Conservation (phyloP, 2,113 vertebrate genomes). For the Lichenostomus cassidix region DNA sequence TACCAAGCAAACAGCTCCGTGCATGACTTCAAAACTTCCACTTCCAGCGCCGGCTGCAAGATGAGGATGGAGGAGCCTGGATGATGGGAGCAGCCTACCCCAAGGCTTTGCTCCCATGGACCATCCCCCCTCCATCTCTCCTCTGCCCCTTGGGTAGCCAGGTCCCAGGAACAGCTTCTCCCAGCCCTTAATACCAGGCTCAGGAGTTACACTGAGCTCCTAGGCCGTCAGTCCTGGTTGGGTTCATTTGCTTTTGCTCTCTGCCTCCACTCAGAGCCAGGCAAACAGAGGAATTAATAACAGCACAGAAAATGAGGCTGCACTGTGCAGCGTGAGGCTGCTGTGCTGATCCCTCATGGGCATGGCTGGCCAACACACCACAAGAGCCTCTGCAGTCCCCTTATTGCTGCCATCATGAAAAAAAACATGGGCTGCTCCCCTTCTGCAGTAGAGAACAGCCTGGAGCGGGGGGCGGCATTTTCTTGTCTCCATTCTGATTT, state of each 20-base stretch:
- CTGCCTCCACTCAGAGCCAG: not conserved
- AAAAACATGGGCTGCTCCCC: not conserved
- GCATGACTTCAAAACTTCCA: conserved; percentile 56
- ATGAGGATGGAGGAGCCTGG: not conserved
- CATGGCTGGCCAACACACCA: not conserved
- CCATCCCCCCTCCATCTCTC: not conserved
- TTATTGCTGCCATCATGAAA: not conserved
- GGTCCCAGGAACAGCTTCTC: not conserved
- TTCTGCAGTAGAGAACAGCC: not conserved
- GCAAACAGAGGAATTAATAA: not conserved
- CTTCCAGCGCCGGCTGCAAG: not conserved
- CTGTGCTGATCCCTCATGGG: not conserved
- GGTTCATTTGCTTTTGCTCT: not conserved
- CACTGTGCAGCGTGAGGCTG: accelerated
- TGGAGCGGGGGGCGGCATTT: not conserved
- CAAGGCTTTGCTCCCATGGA: not conserved
- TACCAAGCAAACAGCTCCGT: conserved; percentile 50
- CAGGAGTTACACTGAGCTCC: not conserved
- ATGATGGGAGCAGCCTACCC: not conserved
- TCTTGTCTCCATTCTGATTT: not conserved
- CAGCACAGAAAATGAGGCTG: not conserved
- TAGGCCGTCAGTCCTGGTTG: not conserved
- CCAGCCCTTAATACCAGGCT: not conserved
- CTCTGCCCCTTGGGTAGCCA: not conserved
- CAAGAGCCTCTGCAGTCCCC: not conserved